These are phyloP conservation scores for Triplophysa bombifrons DNA, from an alignment of 2,797 vertebrate species.

Conservation along the genomic window DNA sequence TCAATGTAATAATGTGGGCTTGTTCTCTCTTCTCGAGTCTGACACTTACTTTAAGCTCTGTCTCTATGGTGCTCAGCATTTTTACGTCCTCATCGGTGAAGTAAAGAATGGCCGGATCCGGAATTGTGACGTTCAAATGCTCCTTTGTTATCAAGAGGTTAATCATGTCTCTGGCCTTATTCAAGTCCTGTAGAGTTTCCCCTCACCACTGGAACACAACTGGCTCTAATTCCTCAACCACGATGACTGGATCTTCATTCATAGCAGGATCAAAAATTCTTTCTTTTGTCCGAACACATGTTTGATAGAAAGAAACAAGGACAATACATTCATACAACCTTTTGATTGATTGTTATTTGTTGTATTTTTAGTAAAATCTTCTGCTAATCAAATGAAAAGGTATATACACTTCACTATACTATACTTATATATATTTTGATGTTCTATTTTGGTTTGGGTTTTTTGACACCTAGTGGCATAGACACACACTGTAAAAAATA, in stretches of 20 bases:
- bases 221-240: slow-evolving; percentile 67
- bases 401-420: too few relatives aligned
- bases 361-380: too few relatives aligned
- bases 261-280: slow-evolving; percentile 41
- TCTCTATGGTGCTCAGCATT: slow-evolving; percentile 75
- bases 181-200: slow-evolving; percentile 64
- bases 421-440: too few relatives aligned
- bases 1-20: slow-evolving; percentile 71
- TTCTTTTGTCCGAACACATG: not conserved
- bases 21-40: slow-evolving; percentile 59
- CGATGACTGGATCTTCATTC: slow-evolving; percentile 43
- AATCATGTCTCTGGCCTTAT: slow-evolving; percentile 65
- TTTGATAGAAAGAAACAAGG: slow-evolving; percentile 3
- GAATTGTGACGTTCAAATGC: slow-evolving; percentile 65
- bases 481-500: too few relatives aligned
- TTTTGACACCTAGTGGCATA: too few relatives aligned
- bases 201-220: slow-evolving; percentile 83
- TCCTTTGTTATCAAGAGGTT: slow-evolving; percentile 72
- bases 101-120: slow-evolving; percentile 70
- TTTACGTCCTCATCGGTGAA: slow-evolving; percentile 70
- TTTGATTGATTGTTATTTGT: too few relatives aligned
- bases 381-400: too few relatives aligned
- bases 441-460: too few relatives aligned
- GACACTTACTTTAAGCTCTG: slow-evolving; percentile 72
- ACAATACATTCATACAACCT: too few relatives aligned